phyloP scores from a whole-genome alignment of 2,113 vertebrate species.

The Cephalophus harveyi region DNA sequence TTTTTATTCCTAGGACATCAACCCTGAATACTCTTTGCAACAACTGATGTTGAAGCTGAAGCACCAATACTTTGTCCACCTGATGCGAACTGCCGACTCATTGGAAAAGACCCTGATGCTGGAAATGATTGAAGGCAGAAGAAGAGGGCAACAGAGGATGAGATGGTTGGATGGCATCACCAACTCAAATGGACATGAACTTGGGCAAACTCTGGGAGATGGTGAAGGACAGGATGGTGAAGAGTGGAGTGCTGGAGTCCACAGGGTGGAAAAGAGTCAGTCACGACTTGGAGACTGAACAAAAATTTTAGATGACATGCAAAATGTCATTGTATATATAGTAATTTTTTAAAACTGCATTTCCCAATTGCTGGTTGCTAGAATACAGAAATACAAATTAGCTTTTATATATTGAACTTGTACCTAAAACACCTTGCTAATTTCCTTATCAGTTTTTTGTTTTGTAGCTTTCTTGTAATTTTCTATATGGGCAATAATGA shows the following conservation, averaged over 20 bases:
- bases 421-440: background rate
- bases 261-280: background rate
- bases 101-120: background rate
- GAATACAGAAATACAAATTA: background rate
- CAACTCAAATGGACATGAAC: background rate
- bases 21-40: background rate
- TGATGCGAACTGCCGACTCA: background rate
- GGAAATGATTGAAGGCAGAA: background rate
- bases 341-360: background rate
- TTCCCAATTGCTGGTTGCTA: background rate
- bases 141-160: background rate
- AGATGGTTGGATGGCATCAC: background rate
- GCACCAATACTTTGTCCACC: background rate
- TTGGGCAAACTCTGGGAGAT: background rate
- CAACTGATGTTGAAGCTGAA: background rate
- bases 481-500: background rate
- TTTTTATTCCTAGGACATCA: background rate
- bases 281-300: background rate
- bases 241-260: background rate
- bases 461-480: background rate
- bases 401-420: background rate
- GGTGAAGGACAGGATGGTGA: background rate
- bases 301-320: conserved; percentile 1
- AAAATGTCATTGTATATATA: background rate
- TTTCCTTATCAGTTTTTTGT: background rate